A percentile compares a stretch with the other conserved stretches of the same genome.
phyloP scores from a whole-genome alignment of 2,888 invertebrate species.

The Rhogogaster chlorosoma region DNA sequence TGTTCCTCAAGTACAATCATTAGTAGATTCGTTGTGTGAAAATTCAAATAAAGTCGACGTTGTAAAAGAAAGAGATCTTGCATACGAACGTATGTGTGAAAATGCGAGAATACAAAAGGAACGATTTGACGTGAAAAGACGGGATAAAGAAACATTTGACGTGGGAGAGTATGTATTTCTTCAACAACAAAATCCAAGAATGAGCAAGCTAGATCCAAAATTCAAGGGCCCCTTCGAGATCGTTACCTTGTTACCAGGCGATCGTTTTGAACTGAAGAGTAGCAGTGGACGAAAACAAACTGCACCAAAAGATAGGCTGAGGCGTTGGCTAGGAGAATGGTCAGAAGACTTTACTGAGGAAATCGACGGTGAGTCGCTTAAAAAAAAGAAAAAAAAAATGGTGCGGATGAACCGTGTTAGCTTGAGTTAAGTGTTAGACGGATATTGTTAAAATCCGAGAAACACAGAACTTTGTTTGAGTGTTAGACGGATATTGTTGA shows the following conservation, averaged over 20 bases:
- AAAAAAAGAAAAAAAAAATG: too few species aligned
- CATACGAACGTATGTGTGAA: neutral
- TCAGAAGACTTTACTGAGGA: neutral
- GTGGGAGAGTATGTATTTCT: conserved; percentile 54
- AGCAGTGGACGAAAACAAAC: neutral
- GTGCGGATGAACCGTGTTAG: too few species aligned
- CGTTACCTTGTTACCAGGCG: conserved; percentile 15
- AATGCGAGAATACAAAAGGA: neutral
- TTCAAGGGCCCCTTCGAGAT: conserved; percentile 50
- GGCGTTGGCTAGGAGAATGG: conserved; percentile 2
- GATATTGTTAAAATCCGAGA: too few species aligned
- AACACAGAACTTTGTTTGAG: too few species aligned
- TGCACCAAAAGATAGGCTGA: neutral
- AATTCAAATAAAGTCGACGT: neutral
- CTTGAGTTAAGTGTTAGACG: too few species aligned
- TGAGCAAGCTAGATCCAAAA: conserved; percentile 38
- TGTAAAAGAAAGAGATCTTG: neutral
- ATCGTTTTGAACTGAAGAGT: conserved; percentile 10
- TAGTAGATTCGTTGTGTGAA: neutral
- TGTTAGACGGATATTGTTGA: too few species aligned
- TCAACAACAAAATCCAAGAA: conserved; percentile 23
- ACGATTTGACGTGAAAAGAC: neutral
- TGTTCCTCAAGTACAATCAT: conserved; percentile 35
- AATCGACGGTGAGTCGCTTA: too few species aligned
- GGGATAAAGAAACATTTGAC: conserved; percentile 46